These are phyloP conservation scores for Trigoniulus corallinus DNA, from an alignment of 1,140 invertebrate genomes.

Conservation along the genomic window DNA sequence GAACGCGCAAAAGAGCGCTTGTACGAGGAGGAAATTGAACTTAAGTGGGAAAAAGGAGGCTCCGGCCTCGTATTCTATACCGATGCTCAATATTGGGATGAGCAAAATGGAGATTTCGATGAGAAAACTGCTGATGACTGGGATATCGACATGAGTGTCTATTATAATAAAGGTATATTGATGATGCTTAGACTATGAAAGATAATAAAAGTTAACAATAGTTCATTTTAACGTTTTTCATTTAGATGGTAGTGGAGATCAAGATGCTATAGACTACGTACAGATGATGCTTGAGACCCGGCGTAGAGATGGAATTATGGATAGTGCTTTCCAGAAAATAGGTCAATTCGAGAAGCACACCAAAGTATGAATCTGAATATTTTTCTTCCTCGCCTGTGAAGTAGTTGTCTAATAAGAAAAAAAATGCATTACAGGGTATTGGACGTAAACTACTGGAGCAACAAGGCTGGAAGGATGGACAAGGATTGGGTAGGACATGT, in stretches of 20 bases:
- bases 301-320: conserved; percentile 19
- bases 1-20: conserved; percentile 29
- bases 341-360: conserved; percentile 13
- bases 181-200: conserved; percentile 7
- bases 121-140: conserved; percentile 40
- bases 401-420: not conserved
- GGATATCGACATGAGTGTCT: conserved; percentile 40
- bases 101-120: conserved; percentile 37
- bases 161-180: conserved; percentile 28
- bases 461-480: conserved; percentile 37
- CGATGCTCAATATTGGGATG: conserved; percentile 39
- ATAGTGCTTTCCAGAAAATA: conserved; percentile 17
- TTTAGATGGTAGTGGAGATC: conserved; percentile 26
- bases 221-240: conserved; percentile 7
- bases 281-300: conserved; percentile 29
- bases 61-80: conserved; percentile 44
- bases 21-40: conserved; percentile 40
- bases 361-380: not conserved
- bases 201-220: conserved; percentile 4
- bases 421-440: conserved; percentile 20
- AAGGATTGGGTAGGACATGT: conserved; percentile 29
- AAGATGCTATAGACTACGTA: conserved; percentile 28
- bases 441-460: conserved; percentile 34
- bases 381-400: not conserved
- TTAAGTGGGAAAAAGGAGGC: conserved; percentile 44